phyloP scores from a whole-genome alignment of 2,888 invertebrate species.

The Mesochorus sp. region DNA sequence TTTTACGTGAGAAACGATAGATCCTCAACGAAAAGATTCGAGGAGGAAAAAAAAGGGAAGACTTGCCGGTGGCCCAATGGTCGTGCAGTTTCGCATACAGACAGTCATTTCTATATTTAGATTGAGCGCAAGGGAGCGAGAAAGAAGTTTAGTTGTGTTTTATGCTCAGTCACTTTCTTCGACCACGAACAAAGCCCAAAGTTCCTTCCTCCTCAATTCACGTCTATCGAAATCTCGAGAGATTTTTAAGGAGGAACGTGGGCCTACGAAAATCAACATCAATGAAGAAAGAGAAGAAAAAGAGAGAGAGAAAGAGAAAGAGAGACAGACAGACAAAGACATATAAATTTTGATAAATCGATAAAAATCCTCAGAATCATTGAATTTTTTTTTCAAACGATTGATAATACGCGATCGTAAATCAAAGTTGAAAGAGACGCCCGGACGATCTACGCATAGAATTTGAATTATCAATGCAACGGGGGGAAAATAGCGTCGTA shows the following conservation, averaged over 20 bases:
- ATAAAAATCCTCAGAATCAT: too few relatives aligned
- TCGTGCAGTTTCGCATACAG: constrained; percentile 72
- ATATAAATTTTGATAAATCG: too few relatives aligned
- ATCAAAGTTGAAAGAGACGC: not conserved
- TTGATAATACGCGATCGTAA: too few relatives aligned
- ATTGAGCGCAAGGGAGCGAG: constrained; percentile 70
- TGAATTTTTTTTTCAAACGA: too few relatives aligned
- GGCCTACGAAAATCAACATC: too few relatives aligned
- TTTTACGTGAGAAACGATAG: constrained; percentile 5
- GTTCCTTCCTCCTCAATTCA: constrained; percentile 68
- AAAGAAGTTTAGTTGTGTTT: constrained; percentile 21
- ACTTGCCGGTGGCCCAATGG: constrained; percentile 72
- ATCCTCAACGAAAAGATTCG: constrained; percentile 36
- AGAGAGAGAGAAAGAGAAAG: too few relatives aligned
- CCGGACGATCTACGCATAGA: not conserved
- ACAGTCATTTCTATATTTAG: constrained; percentile 82
- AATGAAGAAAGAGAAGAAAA: too few relatives aligned
- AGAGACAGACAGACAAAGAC: too few relatives aligned
- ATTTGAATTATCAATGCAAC: constrained; percentile 14
- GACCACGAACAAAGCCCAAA: constrained; percentile 79
- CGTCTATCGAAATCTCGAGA: not conserved
- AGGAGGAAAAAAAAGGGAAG: constrained; percentile 16
- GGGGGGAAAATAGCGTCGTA: not conserved
- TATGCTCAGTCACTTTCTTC: constrained; percentile 79
- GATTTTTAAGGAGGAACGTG: too few relatives aligned